Evolutionary conservation across 1,140 invertebrate genomes (phyloP), one percentile per base, ranked within the genome.

Genomic region (Trichoplusia ni): DNA sequence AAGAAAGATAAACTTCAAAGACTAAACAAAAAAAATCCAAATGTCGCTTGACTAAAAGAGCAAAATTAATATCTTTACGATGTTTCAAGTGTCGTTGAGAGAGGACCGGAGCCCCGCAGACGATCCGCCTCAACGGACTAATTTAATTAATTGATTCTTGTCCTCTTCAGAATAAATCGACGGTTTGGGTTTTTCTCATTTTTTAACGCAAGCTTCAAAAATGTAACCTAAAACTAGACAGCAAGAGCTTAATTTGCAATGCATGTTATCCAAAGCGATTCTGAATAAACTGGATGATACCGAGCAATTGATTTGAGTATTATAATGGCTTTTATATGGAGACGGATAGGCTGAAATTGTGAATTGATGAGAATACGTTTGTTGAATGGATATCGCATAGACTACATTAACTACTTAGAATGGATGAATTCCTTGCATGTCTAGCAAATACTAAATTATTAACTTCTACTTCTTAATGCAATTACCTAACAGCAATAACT

Each of bases 121-220:
- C 73, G 79, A 81, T 81, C 74, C 76, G 79, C 73, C 76, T 64
- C 73, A 78, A 72, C 74, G 73, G 68, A 72, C 68, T 73, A 82
- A 81, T 86, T 76, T 70, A 79, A 73, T 80, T 81, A 86, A 82
- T 81, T 77, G 78, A 83, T 74, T 73, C 73, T 69, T 77, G 73
- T 78, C 81, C 44, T 72, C 72, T 71, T 64, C 64, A 60, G 58
- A 54, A 53, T 53, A 65, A 63, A 66, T 59, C 56, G 61, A 64
- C 64, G 27, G 56, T 56, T 47, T 33, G 21, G 44, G 61, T 44
- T 49, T 49, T 62, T 31, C 23, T 42, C 33, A 27, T 47, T 27
- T 46, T 27, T 44, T 40, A 35, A 37, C 7, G 14, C 18, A 53
- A 11, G 31, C 18, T 42, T 25, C 31, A 21, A 46, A 59, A 38